These are phyloP conservation scores for Phylloscopus collybita DNA, from an alignment of 2,797 vertebrate genomes.

Conservation along the genomic window DNA sequence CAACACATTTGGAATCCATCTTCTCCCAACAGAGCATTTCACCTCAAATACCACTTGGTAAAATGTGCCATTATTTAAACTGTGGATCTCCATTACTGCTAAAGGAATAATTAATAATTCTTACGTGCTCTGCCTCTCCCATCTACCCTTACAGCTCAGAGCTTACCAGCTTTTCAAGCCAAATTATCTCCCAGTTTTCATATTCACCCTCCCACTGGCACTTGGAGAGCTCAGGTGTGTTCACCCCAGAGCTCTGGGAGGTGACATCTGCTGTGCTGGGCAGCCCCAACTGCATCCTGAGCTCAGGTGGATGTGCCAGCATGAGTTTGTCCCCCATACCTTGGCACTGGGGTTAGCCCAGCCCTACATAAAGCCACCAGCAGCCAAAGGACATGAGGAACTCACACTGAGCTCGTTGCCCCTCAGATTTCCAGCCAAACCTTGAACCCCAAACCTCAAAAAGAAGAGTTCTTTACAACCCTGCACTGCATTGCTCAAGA, in stretches of 20 bases:
- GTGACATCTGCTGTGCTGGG: not conserved
- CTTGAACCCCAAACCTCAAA: not conserved
- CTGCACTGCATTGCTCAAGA: too few species aligned
- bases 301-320: not conserved
- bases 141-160: not conserved
- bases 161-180: not conserved
- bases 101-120: not conserved
- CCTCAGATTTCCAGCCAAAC: not conserved
- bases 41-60: not conserved
- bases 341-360: not conserved
- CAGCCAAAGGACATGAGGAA: not conserved
- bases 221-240: not conserved
- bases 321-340: rapidly evolving
- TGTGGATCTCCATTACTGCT: not conserved
- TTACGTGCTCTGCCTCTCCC: not conserved
- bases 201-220: rapidly evolving
- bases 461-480: not conserved
- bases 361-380: not conserved
- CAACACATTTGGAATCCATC: not conserved
- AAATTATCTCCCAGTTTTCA: not conserved
- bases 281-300: not conserved
- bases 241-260: not conserved
- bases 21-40: not conserved
- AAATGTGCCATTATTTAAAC: not conserved
- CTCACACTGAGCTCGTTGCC: rapidly evolving